A percentile compares a stretch with the other conserved stretches of the same genome.
Conservation (phyloP, 2,888 invertebrate species). For the Stenurella melanura region DNA sequence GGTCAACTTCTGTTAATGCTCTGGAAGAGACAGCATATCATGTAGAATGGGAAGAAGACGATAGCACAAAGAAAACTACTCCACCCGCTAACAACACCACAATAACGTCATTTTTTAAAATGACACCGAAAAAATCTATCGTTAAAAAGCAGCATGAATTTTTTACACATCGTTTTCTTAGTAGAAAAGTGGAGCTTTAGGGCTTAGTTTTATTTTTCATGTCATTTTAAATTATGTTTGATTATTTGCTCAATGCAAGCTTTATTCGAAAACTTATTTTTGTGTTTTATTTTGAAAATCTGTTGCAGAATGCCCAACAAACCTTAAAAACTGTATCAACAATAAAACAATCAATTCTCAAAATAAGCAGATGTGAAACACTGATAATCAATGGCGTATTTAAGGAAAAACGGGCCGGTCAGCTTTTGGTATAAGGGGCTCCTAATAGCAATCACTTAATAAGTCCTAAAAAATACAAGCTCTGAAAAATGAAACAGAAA, state of each 20-base stretch:
- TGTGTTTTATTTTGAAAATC: no score
- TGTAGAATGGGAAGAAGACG: slow-evolving; percentile 82
- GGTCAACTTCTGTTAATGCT: slow-evolving; percentile 94
- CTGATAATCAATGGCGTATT: no score
- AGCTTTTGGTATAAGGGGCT: no score
- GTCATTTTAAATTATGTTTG: not conserved
- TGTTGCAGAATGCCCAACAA: no score
- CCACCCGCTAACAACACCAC: slow-evolving; percentile 66
- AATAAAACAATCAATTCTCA: no score
- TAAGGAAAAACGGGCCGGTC: no score
- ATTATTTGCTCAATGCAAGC: not conserved
- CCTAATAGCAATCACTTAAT: no score
- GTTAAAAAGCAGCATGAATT: slow-evolving; percentile 78
- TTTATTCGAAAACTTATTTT: no score
- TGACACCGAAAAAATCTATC: slow-evolving; percentile 54
- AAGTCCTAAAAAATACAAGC: no score
- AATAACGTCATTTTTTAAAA: slow-evolving; percentile 73
- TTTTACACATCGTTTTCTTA: slow-evolving; percentile 80
- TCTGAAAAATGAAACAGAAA: no score
- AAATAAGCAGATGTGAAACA: no score
- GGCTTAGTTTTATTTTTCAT: not conserved
- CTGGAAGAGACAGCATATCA: slow-evolving; percentile 83
- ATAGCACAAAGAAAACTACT: slow-evolving; percentile 47
- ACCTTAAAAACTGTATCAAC: no score
- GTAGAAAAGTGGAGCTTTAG: slow-evolving; percentile 75